Conservation (phyloP, 2,113 vertebrate genomes). For the Puntigrus tetrazona region DNA sequence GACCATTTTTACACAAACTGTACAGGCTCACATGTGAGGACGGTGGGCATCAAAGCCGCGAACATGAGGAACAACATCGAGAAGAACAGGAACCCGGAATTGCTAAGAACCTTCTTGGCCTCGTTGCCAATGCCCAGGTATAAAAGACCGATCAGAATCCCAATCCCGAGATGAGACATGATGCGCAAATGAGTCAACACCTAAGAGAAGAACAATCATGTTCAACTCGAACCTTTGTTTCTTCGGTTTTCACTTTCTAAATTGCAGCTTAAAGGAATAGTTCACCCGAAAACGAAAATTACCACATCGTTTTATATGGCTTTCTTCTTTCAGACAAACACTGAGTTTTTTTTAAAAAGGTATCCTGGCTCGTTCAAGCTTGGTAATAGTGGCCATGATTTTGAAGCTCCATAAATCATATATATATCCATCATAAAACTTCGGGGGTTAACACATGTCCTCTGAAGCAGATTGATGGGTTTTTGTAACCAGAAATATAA, state of each 20-base stretch:
- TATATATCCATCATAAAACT: too few species aligned
- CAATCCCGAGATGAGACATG: conserved; percentile 85
- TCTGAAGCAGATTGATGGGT: too few species aligned
- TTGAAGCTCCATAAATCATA: too few species aligned
- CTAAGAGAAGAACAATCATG: conserved; percentile 59
- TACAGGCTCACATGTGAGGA: conserved; percentile 81
- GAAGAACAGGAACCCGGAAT: conserved; percentile 88
- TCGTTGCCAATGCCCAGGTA: conserved; percentile 88
- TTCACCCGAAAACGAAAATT: too few species aligned
- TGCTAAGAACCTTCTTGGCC: conserved; percentile 89
- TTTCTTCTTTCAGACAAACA: too few species aligned
- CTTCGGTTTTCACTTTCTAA: background rate
- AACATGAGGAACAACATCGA: conserved; percentile 92
- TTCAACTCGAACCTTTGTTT: too few species aligned
- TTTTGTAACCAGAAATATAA: too few species aligned
- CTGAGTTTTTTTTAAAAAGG: too few species aligned
- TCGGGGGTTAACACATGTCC: too few species aligned
- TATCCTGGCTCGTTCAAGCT: too few species aligned
- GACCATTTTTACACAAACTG: background rate
- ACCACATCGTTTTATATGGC: too few species aligned
- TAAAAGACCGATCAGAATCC: conserved; percentile 84
- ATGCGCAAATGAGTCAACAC: conserved; percentile 85
- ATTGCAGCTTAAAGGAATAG: background rate
- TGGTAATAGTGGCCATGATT: too few species aligned
- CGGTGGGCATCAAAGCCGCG: conserved; percentile 86